Evolutionary conservation across 2,797 vertebrate genomes (phyloP).

Genomic region (Numenius phaeopus): DNA sequence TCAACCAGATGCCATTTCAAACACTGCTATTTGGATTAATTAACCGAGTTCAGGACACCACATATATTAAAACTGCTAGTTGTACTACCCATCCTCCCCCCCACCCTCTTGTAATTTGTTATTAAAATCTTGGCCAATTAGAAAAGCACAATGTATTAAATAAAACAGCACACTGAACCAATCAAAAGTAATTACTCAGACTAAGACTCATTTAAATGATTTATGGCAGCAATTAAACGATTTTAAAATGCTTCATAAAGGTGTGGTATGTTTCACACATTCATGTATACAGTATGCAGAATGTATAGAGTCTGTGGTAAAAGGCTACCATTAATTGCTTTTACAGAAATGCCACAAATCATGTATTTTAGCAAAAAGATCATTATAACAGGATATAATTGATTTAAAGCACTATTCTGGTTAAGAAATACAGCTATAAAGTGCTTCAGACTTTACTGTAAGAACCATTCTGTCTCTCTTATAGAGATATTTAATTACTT

Average conservation of each 20-base stretch:
- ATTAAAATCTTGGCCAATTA: constrained; percentile 57
- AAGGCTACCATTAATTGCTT: constrained; percentile 18
- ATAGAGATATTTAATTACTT: constrained; percentile 59
- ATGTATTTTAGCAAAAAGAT: neutral
- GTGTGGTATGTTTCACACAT: constrained; percentile 4
- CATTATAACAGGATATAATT: constrained; percentile 35
- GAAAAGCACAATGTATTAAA: constrained; percentile 41
- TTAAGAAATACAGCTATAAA: constrained; percentile 28
- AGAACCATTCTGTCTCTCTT: constrained; percentile 40
- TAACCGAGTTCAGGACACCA: constrained; percentile 57
- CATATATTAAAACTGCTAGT: constrained; percentile 29
- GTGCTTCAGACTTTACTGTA: constrained; percentile 35
- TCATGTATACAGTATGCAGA: neutral
- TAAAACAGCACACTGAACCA: constrained; percentile 49
- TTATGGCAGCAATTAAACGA: constrained; percentile 26
- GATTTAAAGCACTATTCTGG: constrained; percentile 53
- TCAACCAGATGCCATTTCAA: constrained; percentile 63
- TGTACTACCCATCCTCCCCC: neutral
- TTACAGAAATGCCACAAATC: constrained; percentile 22
- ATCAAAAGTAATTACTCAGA: constrained; percentile 54
- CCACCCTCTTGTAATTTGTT: constrained; percentile 35
- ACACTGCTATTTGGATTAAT: constrained; percentile 54
- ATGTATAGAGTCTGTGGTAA: neutral
- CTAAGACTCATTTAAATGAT: constrained; percentile 41
- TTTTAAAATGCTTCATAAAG: constrained; percentile 41